Evolutionary conservation across 2,888 invertebrate species (phyloP).

Genomic region (Hirtodrosophila cameraria): DNA sequence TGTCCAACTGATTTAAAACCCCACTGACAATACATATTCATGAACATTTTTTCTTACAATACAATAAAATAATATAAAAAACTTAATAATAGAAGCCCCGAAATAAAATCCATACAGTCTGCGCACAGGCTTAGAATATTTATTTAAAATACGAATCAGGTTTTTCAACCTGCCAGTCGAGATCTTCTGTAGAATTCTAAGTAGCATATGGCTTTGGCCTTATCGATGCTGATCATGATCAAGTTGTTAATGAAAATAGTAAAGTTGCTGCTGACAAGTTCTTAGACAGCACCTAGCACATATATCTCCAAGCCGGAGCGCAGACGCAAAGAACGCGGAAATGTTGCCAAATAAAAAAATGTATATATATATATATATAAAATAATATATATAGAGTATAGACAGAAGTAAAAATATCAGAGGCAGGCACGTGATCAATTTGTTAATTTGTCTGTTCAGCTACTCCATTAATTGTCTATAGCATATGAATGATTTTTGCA

Average conservation of each 20-base stretch:
- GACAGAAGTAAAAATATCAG: slow-evolving; percentile 13
- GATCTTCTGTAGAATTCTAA: slow-evolving; percentile 62
- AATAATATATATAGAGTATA: slow-evolving; percentile 23
- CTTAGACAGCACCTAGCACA: slow-evolving; percentile 38
- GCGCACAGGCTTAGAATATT: slow-evolving; percentile 22
- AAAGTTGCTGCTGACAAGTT: slow-evolving; percentile 53
- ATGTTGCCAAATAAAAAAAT: slow-evolving; percentile 27
- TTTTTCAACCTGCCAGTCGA: slow-evolving; percentile 42
- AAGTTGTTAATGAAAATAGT: slow-evolving; percentile 69
- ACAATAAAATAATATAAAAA: slow-evolving; percentile 24
- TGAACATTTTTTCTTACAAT: slow-evolving; percentile 34
- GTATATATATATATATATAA: background rate
- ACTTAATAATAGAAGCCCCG: slow-evolving; percentile 46
- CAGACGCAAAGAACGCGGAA: slow-evolving; percentile 57
- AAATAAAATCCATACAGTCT: slow-evolving; percentile 42
- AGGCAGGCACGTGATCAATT: slow-evolving; percentile 58
- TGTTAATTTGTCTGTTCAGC: slow-evolving; percentile 37
- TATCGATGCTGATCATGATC: slow-evolving; percentile 71
- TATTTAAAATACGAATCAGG: slow-evolving; percentile 66
- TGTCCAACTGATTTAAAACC: background rate
- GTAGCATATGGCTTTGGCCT: slow-evolving; percentile 39
- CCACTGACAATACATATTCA: slow-evolving; percentile 21
- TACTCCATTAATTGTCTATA: slow-evolving; percentile 38
- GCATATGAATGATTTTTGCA: slow-evolving; percentile 33
- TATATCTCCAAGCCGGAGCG: slow-evolving; percentile 5